Conservation (phyloP, 2,797 vertebrate genomes). For the Poliocrania exsul region DNA sequence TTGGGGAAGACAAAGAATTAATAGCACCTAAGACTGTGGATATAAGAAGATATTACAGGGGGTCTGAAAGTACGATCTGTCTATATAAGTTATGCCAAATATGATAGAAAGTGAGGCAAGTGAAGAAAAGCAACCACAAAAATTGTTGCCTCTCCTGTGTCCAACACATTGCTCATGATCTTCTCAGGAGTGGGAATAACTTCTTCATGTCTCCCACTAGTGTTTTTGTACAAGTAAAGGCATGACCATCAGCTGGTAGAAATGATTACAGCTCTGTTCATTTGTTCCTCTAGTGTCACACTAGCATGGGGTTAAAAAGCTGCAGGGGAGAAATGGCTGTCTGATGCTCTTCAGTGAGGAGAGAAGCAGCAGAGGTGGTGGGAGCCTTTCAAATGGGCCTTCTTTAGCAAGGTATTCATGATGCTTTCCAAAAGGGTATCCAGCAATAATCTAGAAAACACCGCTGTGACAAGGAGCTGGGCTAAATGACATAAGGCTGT, state of each 20-base stretch:
- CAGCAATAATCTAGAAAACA: neutral
- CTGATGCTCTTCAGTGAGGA: rapidly evolving
- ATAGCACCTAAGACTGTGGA: rapidly evolving
- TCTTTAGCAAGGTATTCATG: neutral
- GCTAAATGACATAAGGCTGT: neutral
- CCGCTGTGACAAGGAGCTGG: neutral
- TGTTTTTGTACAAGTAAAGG: neutral
- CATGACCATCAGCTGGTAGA: neutral
- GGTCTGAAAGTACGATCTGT: neutral
- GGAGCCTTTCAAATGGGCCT: neutral
- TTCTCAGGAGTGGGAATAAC: neutral
- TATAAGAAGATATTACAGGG: neutral
- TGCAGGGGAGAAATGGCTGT: neutral
- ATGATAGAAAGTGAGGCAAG: neutral
- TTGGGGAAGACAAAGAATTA: neutral
- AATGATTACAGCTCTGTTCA: neutral
- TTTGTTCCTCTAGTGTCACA: neutral
- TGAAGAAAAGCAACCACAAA: neutral
- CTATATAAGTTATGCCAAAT: neutral
- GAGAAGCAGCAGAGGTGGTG: neutral
- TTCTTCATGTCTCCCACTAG: neutral
- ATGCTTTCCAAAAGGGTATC: rapidly evolving
- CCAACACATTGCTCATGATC: neutral
- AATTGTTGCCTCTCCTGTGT: neutral
- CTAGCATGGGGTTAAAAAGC: neutral